These are phyloP conservation scores for Poeciliopsis presidionis DNA, from an alignment of 2,797 vertebrate species.

Conservation along the genomic window DNA sequence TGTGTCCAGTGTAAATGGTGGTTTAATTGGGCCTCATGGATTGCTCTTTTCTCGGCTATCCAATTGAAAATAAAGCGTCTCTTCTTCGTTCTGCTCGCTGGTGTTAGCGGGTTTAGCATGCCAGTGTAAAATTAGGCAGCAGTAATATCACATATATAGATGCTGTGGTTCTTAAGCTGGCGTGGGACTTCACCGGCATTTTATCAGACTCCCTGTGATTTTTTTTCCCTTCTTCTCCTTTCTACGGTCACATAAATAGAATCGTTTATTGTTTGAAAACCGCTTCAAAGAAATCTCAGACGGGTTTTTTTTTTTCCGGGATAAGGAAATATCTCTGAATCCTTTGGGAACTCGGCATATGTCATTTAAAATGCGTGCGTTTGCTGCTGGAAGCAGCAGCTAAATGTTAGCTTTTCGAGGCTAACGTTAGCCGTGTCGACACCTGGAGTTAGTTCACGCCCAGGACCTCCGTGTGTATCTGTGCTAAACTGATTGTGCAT, in stretches of 20 bases:
- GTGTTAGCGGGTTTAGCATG: slow-evolving; percentile 11
- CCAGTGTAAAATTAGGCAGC: neutral
- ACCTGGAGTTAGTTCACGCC: slow-evolving; percentile 69
- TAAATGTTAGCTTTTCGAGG: slow-evolving; percentile 55
- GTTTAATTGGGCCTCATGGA: slow-evolving; percentile 64
- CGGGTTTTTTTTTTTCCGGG: neutral
- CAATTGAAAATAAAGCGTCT: slow-evolving; percentile 53
- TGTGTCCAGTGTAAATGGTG: slow-evolving; percentile 36
- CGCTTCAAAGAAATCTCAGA: neutral
- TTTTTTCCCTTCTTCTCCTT: slow-evolving; percentile 8
- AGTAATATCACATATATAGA: slow-evolving; percentile 14
- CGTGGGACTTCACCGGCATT: slow-evolving; percentile 51
- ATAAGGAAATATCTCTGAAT: neutral
- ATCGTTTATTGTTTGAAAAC: slow-evolving; percentile 29
- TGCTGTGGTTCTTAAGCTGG: slow-evolving; percentile 4
- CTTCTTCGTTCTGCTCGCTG: slow-evolving; percentile 35
- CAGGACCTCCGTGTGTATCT: slow-evolving; percentile 43
- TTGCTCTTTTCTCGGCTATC: slow-evolving; percentile 56
- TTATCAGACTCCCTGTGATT: slow-evolving; percentile 5
- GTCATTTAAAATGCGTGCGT: neutral
- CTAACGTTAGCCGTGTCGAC: slow-evolving; percentile 59
- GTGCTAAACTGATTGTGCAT: slow-evolving; percentile 66
- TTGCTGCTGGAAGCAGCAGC: slow-evolving; percentile 47
- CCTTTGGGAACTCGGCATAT: neutral
- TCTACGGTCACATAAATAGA: slow-evolving; percentile 33